Conservation (phyloP, 2,797 vertebrate genomes). For the Eidolon dupreanum region DNA sequence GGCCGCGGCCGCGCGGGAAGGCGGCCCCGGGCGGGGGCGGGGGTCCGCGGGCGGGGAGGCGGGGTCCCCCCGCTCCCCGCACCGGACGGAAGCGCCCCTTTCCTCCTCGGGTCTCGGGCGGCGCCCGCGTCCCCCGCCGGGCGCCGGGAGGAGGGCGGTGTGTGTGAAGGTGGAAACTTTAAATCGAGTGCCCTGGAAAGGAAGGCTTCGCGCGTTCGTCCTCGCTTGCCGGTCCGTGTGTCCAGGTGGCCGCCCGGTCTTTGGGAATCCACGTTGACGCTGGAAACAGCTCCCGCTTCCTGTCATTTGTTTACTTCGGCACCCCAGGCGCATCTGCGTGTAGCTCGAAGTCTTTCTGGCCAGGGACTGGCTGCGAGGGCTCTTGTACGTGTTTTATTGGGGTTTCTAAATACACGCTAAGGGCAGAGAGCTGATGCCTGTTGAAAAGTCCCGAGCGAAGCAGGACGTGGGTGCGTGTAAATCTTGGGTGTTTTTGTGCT, state of each 20-base stretch:
- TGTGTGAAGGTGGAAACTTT: conserved; percentile 67
- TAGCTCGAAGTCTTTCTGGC: neutral
- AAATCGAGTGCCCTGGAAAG: neutral
- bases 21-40: neutral
- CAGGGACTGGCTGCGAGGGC: neutral
- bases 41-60: conserved; percentile 5
- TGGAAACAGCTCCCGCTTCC: neutral
- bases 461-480: conserved; percentile 8
- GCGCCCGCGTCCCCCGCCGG: neutral
- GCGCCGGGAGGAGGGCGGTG: neutral
- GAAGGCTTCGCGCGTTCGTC: neutral
- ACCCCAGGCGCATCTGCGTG: neutral
- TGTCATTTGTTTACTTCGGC: conserved; percentile 24
- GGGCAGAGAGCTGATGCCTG: neutral
- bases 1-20: too few species aligned
- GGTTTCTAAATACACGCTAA: neutral
- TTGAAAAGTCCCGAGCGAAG: neutral
- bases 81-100: conserved; percentile 55
- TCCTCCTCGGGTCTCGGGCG: neutral
- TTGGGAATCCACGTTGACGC: neutral
- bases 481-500: neutral
- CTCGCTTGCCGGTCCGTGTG: neutral
- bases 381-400: neutral
- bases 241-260: neutral
- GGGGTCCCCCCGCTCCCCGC: neutral